Base-by-base conservation (phyloP, 2,888 invertebrate species). In the Thera obeliscata region DNA sequence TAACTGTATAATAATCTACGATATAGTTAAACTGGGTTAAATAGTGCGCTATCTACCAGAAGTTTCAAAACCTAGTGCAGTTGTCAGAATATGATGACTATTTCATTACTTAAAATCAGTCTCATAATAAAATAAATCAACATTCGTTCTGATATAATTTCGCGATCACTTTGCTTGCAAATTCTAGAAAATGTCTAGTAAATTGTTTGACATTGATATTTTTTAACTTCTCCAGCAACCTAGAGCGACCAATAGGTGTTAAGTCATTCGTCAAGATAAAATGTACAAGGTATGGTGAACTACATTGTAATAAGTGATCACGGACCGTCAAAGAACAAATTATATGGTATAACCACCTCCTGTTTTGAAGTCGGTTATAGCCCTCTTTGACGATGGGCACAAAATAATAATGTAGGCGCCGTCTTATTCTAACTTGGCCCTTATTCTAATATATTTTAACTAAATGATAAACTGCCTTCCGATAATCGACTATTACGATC, bases 31-130 rank as follows among this genome's bases (percentile, higher is more conserved):
- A 64, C 56, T 71, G 57, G 54, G 55, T 58, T 59, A 56, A 56
- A 69, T 66, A 61, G 11, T 49, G 63, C 66, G 63, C 62, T 62
- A 43, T 65, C 67, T 69, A 72, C 68, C 72, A 70, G 71, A 59
- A 64, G 71, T 66, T 75, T 76, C 78, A 79, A 78, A 79, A 71
- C 77, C 77, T 72, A 75, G 77, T 72, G 77, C 72, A 71, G 79
- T 80, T 82, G 84, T 81, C 84, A 82, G 81, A 76, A 78, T 78
- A 76, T 77, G 86, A 83, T 76, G 84, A 87, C 83, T 80, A 84
- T 83, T 83, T 79, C 80, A 87, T 90, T 91, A 91, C 91, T 85
- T 88, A 92, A 92, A 92, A 92, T 92, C 93, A 92, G 92, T 93
- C 93, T 91, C 90, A 87, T 88, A 87, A 89, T 86, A 78, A 88